These are phyloP conservation scores for Argopecten irradians DNA, from an alignment of 1,140 invertebrate species.

Conservation along the genomic window DNA sequence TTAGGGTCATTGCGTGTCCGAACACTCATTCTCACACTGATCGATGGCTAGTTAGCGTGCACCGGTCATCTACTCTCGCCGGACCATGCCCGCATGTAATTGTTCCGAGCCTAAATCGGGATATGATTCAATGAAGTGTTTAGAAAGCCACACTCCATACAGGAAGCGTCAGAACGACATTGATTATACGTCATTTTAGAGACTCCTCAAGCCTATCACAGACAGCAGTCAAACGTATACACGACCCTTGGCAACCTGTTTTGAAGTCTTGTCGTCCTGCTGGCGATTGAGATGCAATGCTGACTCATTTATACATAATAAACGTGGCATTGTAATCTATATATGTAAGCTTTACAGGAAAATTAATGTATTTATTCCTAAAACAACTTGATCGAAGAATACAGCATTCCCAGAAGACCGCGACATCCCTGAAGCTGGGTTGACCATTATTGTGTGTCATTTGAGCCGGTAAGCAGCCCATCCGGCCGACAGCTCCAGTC, in stretches of 20 bases:
- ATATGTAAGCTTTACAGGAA: not conserved
- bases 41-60: not conserved
- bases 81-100: not conserved
- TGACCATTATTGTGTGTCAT: not conserved
- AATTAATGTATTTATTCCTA: not conserved
- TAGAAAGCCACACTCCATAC: not conserved
- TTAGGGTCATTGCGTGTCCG: not conserved
- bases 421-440: not conserved
- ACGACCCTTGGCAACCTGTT: not conserved
- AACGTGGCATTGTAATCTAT: not conserved
- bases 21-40: conserved; percentile 8
- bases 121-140: conserved; percentile 12
- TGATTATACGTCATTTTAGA: conserved; percentile 18
- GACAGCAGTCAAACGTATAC: not conserved
- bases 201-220: not conserved
- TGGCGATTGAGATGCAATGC: not conserved
- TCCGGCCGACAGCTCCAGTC: too few species aligned
- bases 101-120: conserved; percentile 6
- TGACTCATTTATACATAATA: not conserved
- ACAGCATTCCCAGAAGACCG: not conserved
- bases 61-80: not conserved
- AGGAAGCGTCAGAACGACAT: not conserved
- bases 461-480: not conserved
- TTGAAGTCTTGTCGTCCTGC: not conserved
- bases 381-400: not conserved